Base-by-base conservation (phyloP, 53 echinoderm and acorn worm genomes). In the Luidia sarsii region DNA sequence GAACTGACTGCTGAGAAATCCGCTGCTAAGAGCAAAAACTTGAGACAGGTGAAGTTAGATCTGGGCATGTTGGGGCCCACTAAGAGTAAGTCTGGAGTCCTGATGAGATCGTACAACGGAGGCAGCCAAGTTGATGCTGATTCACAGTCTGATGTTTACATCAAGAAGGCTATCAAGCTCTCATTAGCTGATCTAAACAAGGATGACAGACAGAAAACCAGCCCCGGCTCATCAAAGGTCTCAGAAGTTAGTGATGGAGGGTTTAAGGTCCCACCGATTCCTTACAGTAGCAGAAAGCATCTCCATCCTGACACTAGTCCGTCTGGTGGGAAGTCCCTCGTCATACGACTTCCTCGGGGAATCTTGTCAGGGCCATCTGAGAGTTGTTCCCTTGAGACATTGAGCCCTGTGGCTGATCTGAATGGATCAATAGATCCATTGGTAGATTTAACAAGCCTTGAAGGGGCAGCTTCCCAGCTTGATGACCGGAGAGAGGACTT, bases 341-440 rank as follows among this genome's bases (percentile, higher is more conserved):
- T n/a, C n/a, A n/a, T n/a, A n/a, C n/a, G n/a, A n/a, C n/a, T n/a
- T n/a, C n/a, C n/a, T n/a, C n/a, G n/a, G n/a, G n/a, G n/a, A n/a
- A 6, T 7, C 11, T 11, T 41, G 6, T 41, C 41, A 7, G 41
- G 11, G 41, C 41, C 6, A 41, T 7, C 6, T 7, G 41, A 41
- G 11, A 11, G 6, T 41, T 6, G 11, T 7, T 11, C 11, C 6
- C 41, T 41, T 6, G 41, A 41, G 6, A 41, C 6, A 6, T 11
- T 41, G 41, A 6, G 6, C 6, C 6, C 6, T 6, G 41, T 41
- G 6, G 6, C 41, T 6, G 73, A 74, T 4, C 51, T 89, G 61
- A 88, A 83, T 49, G 88, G 77, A 1, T 74, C 82, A 7, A 19
- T 89, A 2, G 89, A 79, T 80, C 80, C 84, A 11, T 33, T 84